Evolutionary conservation across 1,140 invertebrate species (phyloP).

Genomic region (Bombyx mori): ASM3026992v2 NC_085123.1:7437001-7437500

Average conservation of each 20-base stretch:
- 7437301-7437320: too few species aligned
- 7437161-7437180: conserved; percentile 56
- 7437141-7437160: conserved; percentile 50
- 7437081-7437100: conserved; percentile 47
- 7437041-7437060: conserved; percentile 32
- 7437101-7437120: conserved; percentile 65
- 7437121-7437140: conserved; percentile 62
- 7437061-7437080: conserved; percentile 15
- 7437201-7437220: conserved; percentile 61
- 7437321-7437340: too few species aligned
- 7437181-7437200: conserved; percentile 58
- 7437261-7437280: too few species aligned
- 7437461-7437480: too few species aligned
- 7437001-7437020: conserved; percentile 11
- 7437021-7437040: conserved; percentile 42
- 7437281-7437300: too few species aligned
- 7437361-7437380: too few species aligned
- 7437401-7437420: too few species aligned
- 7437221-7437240: conserved; percentile 52
- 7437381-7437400: too few species aligned
- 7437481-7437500: too few species aligned
- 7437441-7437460: too few species aligned
- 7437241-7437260: neutral
- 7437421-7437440: too few species aligned
- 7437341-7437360: too few species aligned